phyloP scores from a whole-genome alignment of 1,140 invertebrate genomes.

The Ephestia elutella region DNA sequence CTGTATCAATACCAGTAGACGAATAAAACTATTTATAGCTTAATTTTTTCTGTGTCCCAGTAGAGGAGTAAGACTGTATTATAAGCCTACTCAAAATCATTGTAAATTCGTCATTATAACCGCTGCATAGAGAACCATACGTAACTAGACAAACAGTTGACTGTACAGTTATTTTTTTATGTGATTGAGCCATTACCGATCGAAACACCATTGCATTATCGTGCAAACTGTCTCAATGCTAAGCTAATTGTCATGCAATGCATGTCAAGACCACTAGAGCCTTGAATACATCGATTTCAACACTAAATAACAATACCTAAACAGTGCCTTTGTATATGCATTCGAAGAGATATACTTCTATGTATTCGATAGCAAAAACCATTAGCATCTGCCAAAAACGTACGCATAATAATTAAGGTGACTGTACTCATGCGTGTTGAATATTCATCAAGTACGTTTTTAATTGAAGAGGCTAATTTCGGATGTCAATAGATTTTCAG shows the following conservation, averaged over 20 bases:
- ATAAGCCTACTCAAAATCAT: too few relatives aligned
- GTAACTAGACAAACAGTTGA: too few relatives aligned
- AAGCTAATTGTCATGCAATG: conserved; percentile 30
- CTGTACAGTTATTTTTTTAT: background rate
- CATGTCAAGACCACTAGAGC: conserved; percentile 35
- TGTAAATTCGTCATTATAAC: too few relatives aligned
- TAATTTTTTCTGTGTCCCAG: too few relatives aligned
- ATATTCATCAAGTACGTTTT: background rate
- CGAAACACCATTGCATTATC: conserved; percentile 3
- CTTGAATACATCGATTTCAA: conserved; percentile 37
- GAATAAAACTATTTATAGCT: too few relatives aligned
- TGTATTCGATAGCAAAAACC: background rate
- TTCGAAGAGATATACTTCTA: too few relatives aligned
- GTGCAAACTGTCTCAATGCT: conserved; percentile 9
- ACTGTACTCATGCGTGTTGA: background rate
- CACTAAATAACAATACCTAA: conserved; percentile 2
- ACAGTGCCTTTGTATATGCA: background rate
- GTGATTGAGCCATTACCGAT: conserved; percentile 4
- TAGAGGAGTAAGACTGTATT: too few relatives aligned
- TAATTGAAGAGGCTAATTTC: background rate
- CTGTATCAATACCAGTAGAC: too few relatives aligned
- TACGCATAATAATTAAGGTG: background rate
- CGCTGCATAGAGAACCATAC: too few relatives aligned
- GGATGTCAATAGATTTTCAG: background rate
- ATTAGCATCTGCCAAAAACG: background rate